These are phyloP conservation scores for Tetragonisca angustula DNA, from an alignment of 2,888 invertebrate genomes.

Conservation along the genomic window DNA sequence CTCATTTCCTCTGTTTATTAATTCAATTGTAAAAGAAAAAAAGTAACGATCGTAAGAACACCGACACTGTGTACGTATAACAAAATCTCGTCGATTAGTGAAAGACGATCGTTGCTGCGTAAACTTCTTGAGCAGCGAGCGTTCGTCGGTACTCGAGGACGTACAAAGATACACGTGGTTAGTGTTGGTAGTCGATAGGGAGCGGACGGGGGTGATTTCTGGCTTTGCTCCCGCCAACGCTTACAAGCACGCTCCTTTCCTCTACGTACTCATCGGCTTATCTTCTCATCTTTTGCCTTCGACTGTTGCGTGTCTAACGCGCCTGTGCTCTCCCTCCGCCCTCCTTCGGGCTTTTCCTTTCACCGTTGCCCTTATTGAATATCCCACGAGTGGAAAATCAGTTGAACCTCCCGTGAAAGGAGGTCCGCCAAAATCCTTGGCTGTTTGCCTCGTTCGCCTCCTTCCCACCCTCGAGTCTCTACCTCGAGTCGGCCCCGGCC, in stretches of 20 bases:
- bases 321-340: conserved; percentile 61
- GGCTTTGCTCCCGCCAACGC: conserved; percentile 51
- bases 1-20: too few relatives aligned
- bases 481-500: conserved; percentile 53
- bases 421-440: conserved; percentile 67
- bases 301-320: conserved; percentile 55
- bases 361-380: conserved; percentile 83
- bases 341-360: conserved; percentile 79
- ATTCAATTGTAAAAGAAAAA: too few relatives aligned
- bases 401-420: conserved; percentile 78
- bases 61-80: background rate
- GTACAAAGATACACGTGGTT: conserved; percentile 60
- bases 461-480: conserved; percentile 45
- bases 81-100: conserved; percentile 12
- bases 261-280: conserved; percentile 66
- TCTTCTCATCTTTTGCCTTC: conserved; percentile 66
- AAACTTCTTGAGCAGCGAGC: conserved; percentile 71
- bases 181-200: conserved; percentile 71
- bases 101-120: conserved; percentile 68
- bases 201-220: conserved; percentile 71
- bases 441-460: conserved; percentile 51
- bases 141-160: conserved; percentile 64
- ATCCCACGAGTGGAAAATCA: conserved; percentile 82
- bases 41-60: conserved; percentile 30
- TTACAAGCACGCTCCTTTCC: conserved; percentile 70